phyloP scores from a whole-genome alignment of 2,113 vertebrate genomes.

The Brachyhypopomus occidentalis region DNA sequence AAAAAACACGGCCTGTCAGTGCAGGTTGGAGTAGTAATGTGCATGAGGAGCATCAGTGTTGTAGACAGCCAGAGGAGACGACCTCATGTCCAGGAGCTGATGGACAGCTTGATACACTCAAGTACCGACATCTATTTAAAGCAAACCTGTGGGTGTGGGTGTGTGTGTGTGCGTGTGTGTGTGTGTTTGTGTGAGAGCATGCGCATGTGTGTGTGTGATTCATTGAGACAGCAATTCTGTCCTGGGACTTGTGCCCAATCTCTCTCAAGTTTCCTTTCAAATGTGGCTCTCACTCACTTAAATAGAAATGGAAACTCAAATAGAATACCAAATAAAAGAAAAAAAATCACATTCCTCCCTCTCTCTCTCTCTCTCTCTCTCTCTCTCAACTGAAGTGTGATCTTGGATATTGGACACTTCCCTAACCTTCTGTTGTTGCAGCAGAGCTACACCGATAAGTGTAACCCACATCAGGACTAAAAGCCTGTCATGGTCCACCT shows the following conservation, averaged over 20 bases:
- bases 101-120: conserved; percentile 24
- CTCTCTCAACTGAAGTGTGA: neutral
- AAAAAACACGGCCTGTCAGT: conserved; percentile 42
- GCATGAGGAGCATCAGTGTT: conserved; percentile 28
- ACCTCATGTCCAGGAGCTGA: conserved; percentile 35
- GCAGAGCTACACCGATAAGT: no score
- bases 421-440: no score
- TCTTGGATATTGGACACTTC: no score
- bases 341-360: no score
- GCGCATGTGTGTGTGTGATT: neutral
- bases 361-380: neutral
- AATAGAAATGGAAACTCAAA: neutral
- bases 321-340: neutral
- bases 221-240: neutral
- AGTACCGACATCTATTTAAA: conserved; percentile 33
- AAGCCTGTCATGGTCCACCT: no score
- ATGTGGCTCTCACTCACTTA: neutral
- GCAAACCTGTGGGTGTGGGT: neutral
- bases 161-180: conserved; percentile 1
- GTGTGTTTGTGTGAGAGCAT: neutral
- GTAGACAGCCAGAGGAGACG: conserved; percentile 37
- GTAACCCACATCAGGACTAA: no score
- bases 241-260: neutral
- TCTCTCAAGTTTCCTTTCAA: neutral
- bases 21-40: conserved; percentile 37